These are phyloP conservation scores for Delichon dasypus DNA, from an alignment of 2,797 vertebrate species.

Conservation along the genomic window DNA sequence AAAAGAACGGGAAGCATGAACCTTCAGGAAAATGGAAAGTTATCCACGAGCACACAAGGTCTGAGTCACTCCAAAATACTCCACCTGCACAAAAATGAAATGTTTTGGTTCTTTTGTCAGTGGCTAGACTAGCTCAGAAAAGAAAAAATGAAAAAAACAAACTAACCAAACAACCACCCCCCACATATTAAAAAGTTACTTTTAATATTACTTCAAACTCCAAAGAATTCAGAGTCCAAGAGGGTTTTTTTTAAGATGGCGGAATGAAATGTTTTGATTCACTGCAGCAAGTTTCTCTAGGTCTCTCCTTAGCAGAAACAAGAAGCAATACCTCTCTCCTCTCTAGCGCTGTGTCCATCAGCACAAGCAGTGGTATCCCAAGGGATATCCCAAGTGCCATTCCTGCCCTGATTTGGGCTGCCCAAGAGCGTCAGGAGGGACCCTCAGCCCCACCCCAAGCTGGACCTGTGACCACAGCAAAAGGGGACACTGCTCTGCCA, in stretches of 20 bases:
- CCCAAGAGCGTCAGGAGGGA: background rate
- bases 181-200: background rate
- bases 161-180: background rate
- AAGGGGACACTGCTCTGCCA: background rate
- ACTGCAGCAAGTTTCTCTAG: background rate
- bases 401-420: background rate
- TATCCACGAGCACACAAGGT: background rate
- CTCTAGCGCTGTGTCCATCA: background rate
- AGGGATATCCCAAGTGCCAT: background rate
- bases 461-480: background rate
- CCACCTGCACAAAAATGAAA: background rate
- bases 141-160: background rate
- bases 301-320: background rate
- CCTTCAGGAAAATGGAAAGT: background rate
- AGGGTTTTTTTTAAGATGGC: background rate
- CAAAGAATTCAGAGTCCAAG: background rate
- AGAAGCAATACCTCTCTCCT: background rate
- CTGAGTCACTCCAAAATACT: background rate
- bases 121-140: background rate
- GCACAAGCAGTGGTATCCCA: background rate
- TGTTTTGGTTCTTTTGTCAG: background rate
- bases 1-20: rapidly evolving
- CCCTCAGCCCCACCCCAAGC: background rate
- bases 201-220: background rate
- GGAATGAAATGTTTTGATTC: background rate